Evolutionary conservation across 2,888 invertebrate genomes (phyloP), one percentile per base, ranked within the genome.

Genomic region (Amiota communis): DNA sequence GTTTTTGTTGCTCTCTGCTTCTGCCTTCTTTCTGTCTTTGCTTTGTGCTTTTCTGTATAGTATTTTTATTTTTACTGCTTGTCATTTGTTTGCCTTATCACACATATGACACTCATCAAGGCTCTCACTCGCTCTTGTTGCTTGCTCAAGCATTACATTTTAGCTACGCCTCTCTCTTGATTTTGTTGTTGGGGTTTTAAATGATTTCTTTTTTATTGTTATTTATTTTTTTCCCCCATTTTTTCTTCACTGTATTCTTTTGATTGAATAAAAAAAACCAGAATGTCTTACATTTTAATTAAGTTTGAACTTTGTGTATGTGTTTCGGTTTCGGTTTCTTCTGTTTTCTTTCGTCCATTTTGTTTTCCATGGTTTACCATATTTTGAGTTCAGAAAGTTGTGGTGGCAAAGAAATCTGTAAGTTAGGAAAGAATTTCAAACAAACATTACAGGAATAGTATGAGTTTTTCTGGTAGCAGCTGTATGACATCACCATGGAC

Each of bases 81-180:
- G 17, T 73, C 69, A 36, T 57, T 70, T 64, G 64, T 64, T 73
- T 80, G 77, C 85, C 82, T 83, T 85, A 80, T 83, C 82, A 79
- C 85, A 80, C 82, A 74, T 70, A 78, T 68, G 74, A 46, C 64
- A 71, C 57, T 23, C 56, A 71, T 61, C 71, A 57, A 56, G 70
- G 77, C 74, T 70, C 74, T 70, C 79, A 78, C 76, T 77, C 82
- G 65, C 75, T 75, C 69, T 51, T 49, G 12, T 20, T 75, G 70
- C 68, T 23, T n/a, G 8, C 51, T 73, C 56, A 61, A 23, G 72
- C 74, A 73, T 72, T 75, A 49, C 71, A 77, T 85, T 84, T 82
- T 84, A 85, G 83, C 83, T 80, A 83, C 83, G 83, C 83, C 83
- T 85, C 84, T 85, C 77, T 76, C 71, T 68, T 71, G 36, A 6